A percentile compares a stretch with the other conserved stretches of the same genome.
These are phyloP conservation scores for Drosophila demipolita DNA, from an alignment of 2,888 invertebrate genomes.

Conservation along the genomic window DNA sequence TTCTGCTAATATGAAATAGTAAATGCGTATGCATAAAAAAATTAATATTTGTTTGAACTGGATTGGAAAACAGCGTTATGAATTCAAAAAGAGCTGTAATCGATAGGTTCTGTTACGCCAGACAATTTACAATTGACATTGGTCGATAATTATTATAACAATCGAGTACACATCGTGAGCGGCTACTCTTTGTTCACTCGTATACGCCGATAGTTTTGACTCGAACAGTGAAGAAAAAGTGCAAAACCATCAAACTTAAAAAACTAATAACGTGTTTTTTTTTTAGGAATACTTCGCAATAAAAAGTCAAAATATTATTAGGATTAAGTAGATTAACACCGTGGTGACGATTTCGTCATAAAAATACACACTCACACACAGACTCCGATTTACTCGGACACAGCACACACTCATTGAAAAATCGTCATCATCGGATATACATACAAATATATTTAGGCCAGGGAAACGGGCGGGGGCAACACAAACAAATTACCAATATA, in stretches of 20 bases:
- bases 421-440: slow-evolving; percentile 53
- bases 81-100: background rate
- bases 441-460: slow-evolving; percentile 4
- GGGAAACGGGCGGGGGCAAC: slow-evolving; percentile 26
- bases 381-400: background rate
- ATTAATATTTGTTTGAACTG: background rate
- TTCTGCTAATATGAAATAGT: background rate
- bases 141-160: background rate
- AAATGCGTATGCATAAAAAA: background rate
- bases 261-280: slow-evolving; percentile 27
- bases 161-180: slow-evolving; percentile 28
- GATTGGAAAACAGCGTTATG: background rate
- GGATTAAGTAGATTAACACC: slow-evolving; percentile 56
- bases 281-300: slow-evolving; percentile 30
- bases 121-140: background rate
- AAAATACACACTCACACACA: background rate
- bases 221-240: slow-evolving; percentile 41
- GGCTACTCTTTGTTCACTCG: background rate
- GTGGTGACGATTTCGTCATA: slow-evolving; percentile 53
- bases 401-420: slow-evolving; percentile 22
- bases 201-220: slow-evolving; percentile 10
- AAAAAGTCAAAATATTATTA: slow-evolving; percentile 60
- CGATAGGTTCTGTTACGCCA: background rate
- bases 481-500: slow-evolving; percentile 16
- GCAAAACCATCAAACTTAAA: slow-evolving; percentile 32